Percentiles rank a stretch among this genome's conserved stretches.
Conservation (phyloP, 2,797 vertebrate species). For the Gymnopithys bicolor region DNA sequence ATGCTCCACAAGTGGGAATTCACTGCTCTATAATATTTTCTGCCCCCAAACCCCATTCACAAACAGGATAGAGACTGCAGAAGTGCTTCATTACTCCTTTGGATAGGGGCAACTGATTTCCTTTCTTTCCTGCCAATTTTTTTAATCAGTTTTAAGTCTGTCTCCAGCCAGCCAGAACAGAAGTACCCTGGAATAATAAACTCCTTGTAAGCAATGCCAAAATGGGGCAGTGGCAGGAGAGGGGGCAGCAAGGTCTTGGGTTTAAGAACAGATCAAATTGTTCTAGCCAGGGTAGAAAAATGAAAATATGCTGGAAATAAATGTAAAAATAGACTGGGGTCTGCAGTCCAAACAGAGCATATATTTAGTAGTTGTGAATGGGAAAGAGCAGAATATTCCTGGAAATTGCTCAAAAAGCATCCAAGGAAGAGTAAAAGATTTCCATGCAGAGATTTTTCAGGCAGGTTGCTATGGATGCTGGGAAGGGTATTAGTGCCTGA, state of each 20-base stretch:
- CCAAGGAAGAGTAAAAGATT: constrained; percentile 25
- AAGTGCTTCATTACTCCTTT: neutral
- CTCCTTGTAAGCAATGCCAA: neutral
- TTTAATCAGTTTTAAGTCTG: neutral
- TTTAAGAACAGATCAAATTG: constrained; percentile 38
- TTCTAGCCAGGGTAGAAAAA: neutral
- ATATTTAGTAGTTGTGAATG: constrained; percentile 64
- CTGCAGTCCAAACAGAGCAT: constrained; percentile 24
- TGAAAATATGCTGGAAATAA: constrained; percentile 30
- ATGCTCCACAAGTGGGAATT: neutral
- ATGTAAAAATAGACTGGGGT: constrained; percentile 47
- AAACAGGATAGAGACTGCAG: neutral
- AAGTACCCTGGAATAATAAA: constrained; percentile 17
- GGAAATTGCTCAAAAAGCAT: constrained; percentile 42
- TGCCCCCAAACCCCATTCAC: neutral
- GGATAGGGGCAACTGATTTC: neutral
- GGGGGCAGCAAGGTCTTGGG: neutral
- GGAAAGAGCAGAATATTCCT: constrained; percentile 54
- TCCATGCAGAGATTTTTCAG: constrained; percentile 8
- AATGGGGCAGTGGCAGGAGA: neutral
- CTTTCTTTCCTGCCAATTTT: neutral
- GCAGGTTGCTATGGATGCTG: constrained; percentile 39
- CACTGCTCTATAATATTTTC: neutral
- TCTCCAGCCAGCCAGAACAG: neutral
- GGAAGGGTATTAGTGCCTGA: neutral